A percentile compares a stretch with the other conserved stretches of the same genome.
Evolutionary conservation across 2,113 vertebrate genomes (phyloP).

Genomic region (Thunnus thynnus): DNA sequence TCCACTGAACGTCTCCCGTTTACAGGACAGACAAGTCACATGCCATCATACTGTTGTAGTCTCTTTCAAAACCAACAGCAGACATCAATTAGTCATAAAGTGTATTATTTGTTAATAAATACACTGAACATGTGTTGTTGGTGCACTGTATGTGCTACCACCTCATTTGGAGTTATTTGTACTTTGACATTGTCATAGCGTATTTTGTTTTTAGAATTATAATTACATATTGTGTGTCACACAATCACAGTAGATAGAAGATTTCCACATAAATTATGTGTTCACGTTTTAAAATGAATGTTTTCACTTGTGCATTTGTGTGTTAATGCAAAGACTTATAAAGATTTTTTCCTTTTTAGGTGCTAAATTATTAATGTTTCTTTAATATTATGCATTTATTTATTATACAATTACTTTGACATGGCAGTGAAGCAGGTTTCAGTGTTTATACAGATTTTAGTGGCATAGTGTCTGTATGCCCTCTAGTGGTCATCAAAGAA

Average conservation of each 20-base stretch:
- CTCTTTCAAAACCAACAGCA: not conserved
- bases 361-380: not conserved
- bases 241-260: too few species aligned
- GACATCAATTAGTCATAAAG: not conserved
- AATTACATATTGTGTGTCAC: too few species aligned
- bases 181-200: not conserved
- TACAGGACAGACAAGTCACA: constrained; percentile 10
- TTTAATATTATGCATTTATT: not conserved
- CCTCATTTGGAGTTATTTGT: not conserved
- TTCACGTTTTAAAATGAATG: not conserved
- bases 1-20: constrained; percentile 33
- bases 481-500: constrained; percentile 66
- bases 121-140: not conserved
- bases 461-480: constrained; percentile 27
- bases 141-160: too few species aligned
- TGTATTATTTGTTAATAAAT: too few species aligned
- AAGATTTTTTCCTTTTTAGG: not conserved
- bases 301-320: not conserved
- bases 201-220: not conserved
- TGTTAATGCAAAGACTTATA: not conserved
- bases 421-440: not conserved
- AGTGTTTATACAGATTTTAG: not conserved
- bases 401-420: not conserved
- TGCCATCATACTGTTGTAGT: not conserved
- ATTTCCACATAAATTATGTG: not conserved